Percentiles rank a stretch among this genome's conserved stretches.
These are phyloP conservation scores for Oryctes rhinoceros DNA, from an alignment of 1,140 invertebrate species.

Conservation along the genomic window DNA sequence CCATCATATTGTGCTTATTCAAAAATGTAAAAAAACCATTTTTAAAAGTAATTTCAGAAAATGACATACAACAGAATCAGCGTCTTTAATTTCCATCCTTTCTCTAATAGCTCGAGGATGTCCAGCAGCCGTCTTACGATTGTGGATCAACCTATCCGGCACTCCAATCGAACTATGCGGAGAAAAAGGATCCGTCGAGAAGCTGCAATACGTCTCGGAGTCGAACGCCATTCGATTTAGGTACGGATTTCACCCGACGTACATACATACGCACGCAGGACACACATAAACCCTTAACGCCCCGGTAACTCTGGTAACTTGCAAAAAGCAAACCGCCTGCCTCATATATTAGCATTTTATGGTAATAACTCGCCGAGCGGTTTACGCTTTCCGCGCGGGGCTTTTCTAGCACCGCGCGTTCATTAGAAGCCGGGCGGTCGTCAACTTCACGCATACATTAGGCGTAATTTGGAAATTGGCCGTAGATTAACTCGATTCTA, in stretches of 20 bases:
- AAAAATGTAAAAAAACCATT: too few species aligned
- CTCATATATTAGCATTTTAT: conserved; percentile 6
- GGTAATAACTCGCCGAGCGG: conserved; percentile 14
- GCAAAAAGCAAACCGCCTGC: not conserved
- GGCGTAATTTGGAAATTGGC: not conserved
- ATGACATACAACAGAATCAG: too few species aligned
- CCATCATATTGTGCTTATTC: too few species aligned
- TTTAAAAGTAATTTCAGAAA: too few species aligned
- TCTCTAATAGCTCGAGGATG: conserved; percentile 79
- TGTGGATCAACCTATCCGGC: conserved; percentile 79
- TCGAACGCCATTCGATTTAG: conserved; percentile 82
- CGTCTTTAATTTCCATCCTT: not conserved
- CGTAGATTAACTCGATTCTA: conserved; percentile 1
- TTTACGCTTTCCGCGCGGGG: not conserved
- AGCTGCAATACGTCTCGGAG: conserved; percentile 87
- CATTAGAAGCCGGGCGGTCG: not conserved
- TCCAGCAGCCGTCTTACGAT: conserved; percentile 85
- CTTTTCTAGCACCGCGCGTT: not conserved
- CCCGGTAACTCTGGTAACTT: not conserved
- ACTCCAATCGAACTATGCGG: conserved; percentile 90
- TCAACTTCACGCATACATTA: conserved; percentile 2
- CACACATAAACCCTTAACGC: too few species aligned
- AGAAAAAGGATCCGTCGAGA: conserved; percentile 74
- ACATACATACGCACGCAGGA: not conserved
- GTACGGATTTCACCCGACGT: conserved; percentile 60